Evolutionary conservation across 2,797 vertebrate species (phyloP).

Genomic region (Ptychadena robeensis): DNA sequence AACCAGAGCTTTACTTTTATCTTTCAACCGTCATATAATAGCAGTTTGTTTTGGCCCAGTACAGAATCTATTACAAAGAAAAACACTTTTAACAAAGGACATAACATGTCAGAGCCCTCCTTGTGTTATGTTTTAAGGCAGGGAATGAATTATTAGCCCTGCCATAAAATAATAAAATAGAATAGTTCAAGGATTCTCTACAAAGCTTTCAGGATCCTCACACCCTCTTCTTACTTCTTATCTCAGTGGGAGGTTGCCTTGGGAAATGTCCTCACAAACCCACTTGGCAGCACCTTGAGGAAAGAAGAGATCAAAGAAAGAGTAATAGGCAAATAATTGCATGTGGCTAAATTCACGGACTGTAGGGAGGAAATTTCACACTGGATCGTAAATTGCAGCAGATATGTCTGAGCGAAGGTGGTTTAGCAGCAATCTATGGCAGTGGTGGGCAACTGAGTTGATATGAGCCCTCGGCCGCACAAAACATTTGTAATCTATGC

Average conservation of each 20-base stretch:
- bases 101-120: slow-evolving; percentile 29
- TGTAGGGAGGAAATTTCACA: slow-evolving; percentile 65
- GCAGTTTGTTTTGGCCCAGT: background rate
- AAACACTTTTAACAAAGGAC: background rate
- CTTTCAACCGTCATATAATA: background rate
- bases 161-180: slow-evolving; percentile 67
- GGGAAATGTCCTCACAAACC: slow-evolving; percentile 68
- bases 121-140: slow-evolving; percentile 31
- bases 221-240: slow-evolving; percentile 72
- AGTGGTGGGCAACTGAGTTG: background rate
- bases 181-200: slow-evolving; percentile 64
- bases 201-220: slow-evolving; percentile 72
- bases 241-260: slow-evolving; percentile 67
- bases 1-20: background rate
- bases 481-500: too few relatives aligned
- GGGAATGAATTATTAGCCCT: slow-evolving; percentile 59
- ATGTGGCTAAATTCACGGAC: slow-evolving; percentile 66
- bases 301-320: slow-evolving; percentile 73
- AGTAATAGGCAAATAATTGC: slow-evolving; percentile 72
- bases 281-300: slow-evolving; percentile 64
- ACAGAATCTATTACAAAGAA: background rate
- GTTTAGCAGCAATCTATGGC: slow-evolving; percentile 57
- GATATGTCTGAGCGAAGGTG: slow-evolving; percentile 60
- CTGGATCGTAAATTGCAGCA: slow-evolving; percentile 60
- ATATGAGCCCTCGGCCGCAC: too few relatives aligned